Evolutionary conservation across 2,888 invertebrate genomes (phyloP).

Genomic region (Crepidodera aurea): DNA sequence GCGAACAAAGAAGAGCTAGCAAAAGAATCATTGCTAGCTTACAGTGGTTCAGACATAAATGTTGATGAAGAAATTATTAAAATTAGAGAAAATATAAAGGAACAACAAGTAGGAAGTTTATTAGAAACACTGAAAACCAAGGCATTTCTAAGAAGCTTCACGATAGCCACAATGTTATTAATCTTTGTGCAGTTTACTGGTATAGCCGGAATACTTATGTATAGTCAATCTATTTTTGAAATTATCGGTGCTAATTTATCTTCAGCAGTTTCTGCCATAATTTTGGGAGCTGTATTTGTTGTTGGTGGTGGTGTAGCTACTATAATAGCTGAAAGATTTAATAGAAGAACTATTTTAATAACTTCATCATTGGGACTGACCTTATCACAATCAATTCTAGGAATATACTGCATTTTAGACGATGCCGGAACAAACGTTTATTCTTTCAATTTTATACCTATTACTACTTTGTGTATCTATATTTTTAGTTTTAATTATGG

Average conservation of each 20-base stretch:
- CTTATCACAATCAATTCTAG: slow-evolving; percentile 62
- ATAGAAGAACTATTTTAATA: slow-evolving; percentile 75
- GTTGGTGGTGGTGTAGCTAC: slow-evolving; percentile 77
- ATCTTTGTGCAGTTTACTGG: slow-evolving; percentile 85
- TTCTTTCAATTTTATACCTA: slow-evolving; percentile 72
- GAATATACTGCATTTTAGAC: slow-evolving; percentile 50
- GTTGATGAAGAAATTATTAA: slow-evolving; percentile 22
- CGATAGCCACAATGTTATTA: slow-evolving; percentile 74
- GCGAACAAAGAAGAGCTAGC: slow-evolving; percentile 71
- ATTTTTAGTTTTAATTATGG: slow-evolving; percentile 74
- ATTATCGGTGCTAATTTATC: slow-evolving; percentile 68
- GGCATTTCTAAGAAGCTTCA: slow-evolving; percentile 78
- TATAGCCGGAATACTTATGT: slow-evolving; percentile 82
- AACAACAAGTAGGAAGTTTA: slow-evolving; percentile 11
- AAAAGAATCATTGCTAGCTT: slow-evolving; percentile 64
- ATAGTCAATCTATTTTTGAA: slow-evolving; percentile 75
- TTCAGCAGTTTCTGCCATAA: slow-evolving; percentile 73
- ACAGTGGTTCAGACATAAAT: not conserved
- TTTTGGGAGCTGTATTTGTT: slow-evolving; percentile 80
- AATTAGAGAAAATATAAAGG: slow-evolving; percentile 16
- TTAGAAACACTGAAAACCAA: slow-evolving; percentile 63
- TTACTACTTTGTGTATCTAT: slow-evolving; percentile 73
- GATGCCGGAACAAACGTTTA: slow-evolving; percentile 35
- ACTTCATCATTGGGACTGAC: slow-evolving; percentile 74
- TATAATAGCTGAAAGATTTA: slow-evolving; percentile 77